Conservation (phyloP, 2,113 vertebrate species). For the Saimiri boliviensis region DNA sequence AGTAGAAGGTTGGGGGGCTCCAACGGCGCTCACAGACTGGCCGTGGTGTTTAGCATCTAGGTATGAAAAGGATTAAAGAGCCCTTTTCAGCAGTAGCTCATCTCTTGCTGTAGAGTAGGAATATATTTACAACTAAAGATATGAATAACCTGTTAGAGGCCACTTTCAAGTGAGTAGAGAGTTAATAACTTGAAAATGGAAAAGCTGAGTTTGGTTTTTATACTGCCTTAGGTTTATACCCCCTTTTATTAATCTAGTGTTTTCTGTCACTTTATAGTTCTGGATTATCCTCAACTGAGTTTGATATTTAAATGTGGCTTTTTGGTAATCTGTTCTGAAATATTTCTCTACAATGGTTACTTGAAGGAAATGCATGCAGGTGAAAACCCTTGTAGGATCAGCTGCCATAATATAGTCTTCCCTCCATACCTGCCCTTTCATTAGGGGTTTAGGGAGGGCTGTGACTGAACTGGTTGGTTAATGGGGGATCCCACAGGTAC, state of each 20-base stretch:
- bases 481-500: background rate
- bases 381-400: background rate
- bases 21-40: background rate
- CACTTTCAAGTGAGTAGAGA: background rate
- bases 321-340: background rate
- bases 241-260: background rate
- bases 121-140: background rate
- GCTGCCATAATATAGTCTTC: too few relatives aligned
- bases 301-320: background rate
- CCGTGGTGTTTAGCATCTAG: constrained; percentile 48
- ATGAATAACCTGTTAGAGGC: background rate
- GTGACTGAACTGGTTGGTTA: background rate
- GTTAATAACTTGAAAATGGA: background rate
- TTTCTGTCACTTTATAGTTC: background rate
- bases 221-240: background rate
- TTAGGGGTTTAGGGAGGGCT: background rate
- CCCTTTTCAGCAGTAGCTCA: background rate
- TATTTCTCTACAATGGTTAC: background rate
- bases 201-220: background rate
- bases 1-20: constrained; percentile 30
- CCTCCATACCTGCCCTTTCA: background rate
- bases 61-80: background rate
- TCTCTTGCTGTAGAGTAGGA: background rate
- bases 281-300: background rate
- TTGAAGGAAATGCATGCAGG: background rate